A percentile compares a stretch with the other conserved stretches of the same genome.
Conservation (phyloP, 2,888 invertebrate species). For the Omphaloscelis lunosa region DNA sequence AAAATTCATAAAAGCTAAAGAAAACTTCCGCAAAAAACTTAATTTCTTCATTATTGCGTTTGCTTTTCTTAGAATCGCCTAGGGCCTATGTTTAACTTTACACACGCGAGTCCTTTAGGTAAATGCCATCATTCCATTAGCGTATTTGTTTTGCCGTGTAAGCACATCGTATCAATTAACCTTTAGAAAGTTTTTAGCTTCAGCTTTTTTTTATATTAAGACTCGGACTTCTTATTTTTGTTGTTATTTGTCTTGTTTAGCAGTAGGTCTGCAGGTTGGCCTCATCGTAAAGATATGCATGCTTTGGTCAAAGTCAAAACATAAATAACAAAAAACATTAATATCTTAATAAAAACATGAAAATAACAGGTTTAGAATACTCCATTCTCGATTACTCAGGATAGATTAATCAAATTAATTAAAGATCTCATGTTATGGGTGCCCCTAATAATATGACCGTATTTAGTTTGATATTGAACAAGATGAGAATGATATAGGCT, state of each 20-base stretch:
- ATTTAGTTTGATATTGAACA: not conserved
- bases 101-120: not conserved
- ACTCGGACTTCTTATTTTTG: not conserved
- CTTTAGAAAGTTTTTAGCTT: conserved; percentile 32
- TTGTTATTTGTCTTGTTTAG: conserved; percentile 9
- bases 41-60: not conserved
- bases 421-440: not conserved
- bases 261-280: not conserved
- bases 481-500: not conserved
- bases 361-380: not conserved
- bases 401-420: not conserved
- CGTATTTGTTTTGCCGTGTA: not conserved
- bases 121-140: conserved; percentile 10
- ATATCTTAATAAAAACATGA: too few species aligned
- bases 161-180: conserved; percentile 21
- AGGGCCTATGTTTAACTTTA: conserved; percentile 3
- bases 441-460: not conserved
- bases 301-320: conserved; percentile 6
- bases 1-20: not conserved
- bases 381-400: not conserved
- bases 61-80: not conserved
- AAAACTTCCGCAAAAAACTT: not conserved
- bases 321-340: too few species aligned
- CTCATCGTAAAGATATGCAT: not conserved
- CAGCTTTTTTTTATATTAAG: conserved; percentile 26